These are phyloP conservation scores for Sapajus apella DNA, from an alignment of 2,113 vertebrate species.

Conservation along the genomic window DNA sequence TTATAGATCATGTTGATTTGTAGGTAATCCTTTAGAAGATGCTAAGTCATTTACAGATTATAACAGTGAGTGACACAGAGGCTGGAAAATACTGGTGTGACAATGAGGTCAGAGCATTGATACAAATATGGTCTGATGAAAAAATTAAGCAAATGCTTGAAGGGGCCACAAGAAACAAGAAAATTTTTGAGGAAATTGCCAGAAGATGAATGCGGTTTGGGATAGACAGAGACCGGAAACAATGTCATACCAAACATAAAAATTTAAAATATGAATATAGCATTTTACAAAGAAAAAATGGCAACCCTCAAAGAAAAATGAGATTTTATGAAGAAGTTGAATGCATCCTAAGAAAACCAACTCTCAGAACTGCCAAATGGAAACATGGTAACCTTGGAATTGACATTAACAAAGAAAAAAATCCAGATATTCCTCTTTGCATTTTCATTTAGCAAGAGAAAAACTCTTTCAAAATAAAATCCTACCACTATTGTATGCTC, in stretches of 20 bases:
- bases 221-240: slow-evolving; percentile 93
- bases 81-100: slow-evolving; percentile 91
- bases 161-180: slow-evolving; percentile 91
- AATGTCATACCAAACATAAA: slow-evolving; percentile 93
- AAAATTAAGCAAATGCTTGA: slow-evolving; percentile 90
- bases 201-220: slow-evolving; percentile 88
- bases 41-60: slow-evolving; percentile 86
- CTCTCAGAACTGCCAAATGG: slow-evolving; percentile 60
- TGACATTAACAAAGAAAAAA: neutral
- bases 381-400: slow-evolving; percentile 56
- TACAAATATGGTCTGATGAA: slow-evolving; percentile 90
- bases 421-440: neutral
- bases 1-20: neutral
- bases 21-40: slow-evolving; percentile 78
- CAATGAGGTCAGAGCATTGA: slow-evolving; percentile 89
- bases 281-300: slow-evolving; percentile 89
- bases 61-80: slow-evolving; percentile 87
- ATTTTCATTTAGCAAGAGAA: neutral
- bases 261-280: slow-evolving; percentile 94
- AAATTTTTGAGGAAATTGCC: slow-evolving; percentile 92
- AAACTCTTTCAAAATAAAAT: neutral
- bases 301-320: slow-evolving; percentile 87
- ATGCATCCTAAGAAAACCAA: slow-evolving; percentile 85
- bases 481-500: neutral
- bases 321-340: slow-evolving; percentile 92